Evolutionary conservation across 2,888 invertebrate species (phyloP).

Genomic region (Bellardia bayeri): DNA sequence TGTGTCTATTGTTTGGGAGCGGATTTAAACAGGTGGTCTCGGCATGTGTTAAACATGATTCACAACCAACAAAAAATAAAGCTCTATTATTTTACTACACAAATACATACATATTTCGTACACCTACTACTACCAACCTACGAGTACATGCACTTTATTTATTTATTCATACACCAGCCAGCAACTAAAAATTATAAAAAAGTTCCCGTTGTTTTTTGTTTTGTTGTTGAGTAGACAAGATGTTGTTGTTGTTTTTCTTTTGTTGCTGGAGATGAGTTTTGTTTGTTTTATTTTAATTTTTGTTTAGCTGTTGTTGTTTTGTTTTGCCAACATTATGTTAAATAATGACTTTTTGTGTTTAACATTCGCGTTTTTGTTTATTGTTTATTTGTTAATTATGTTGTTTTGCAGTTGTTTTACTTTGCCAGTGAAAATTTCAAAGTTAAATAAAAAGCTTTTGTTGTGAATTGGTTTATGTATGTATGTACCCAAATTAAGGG

Average conservation of each 20-base stretch:
- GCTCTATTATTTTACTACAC: conserved; percentile 43
- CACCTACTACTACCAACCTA: neutral
- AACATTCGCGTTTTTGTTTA: conserved; percentile 42
- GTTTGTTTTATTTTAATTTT: conserved; percentile 36
- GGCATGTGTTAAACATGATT: conserved; percentile 71
- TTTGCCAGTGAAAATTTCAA: conserved; percentile 34
- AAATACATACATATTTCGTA: conserved; percentile 5
- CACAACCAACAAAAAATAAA: conserved; percentile 31
- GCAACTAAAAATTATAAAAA: conserved; percentile 38
- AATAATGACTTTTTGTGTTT: conserved; percentile 63
- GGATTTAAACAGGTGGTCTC: conserved; percentile 76
- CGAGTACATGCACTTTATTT: neutral
- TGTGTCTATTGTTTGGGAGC: conserved; percentile 72
- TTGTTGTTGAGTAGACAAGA: conserved; percentile 44
- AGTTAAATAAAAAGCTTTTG: conserved; percentile 49
- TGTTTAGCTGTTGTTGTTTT: neutral
- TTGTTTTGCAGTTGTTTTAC: conserved; percentile 37
- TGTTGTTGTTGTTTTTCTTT: conserved; percentile 48
- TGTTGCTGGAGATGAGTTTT: conserved; percentile 58
- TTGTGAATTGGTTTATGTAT: conserved; percentile 7
- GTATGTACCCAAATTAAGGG: conserved; percentile 45
- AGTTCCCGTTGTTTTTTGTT: conserved; percentile 32
- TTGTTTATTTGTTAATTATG: conserved; percentile 54
- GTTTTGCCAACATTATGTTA: conserved; percentile 66
- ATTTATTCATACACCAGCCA: conserved; percentile 18